These are phyloP conservation scores for Gadus chalcogrammus DNA, from an alignment of 2,113 vertebrate genomes.

Conservation along the genomic window DNA sequence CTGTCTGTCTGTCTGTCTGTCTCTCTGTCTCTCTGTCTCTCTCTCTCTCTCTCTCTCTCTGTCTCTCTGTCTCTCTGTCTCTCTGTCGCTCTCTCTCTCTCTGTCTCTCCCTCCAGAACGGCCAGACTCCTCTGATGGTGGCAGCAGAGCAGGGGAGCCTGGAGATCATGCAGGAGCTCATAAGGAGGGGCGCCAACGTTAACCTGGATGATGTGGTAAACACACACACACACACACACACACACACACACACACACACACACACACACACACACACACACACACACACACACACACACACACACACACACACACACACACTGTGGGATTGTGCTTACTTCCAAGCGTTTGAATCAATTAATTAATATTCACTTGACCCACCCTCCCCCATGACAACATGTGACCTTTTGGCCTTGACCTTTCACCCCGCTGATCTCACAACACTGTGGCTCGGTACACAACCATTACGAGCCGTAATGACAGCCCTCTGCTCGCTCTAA, in stretches of 20 bases:
- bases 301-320: constrained; percentile 18
- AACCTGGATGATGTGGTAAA: constrained; percentile 92
- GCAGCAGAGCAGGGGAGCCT: constrained; percentile 93
- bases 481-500: constrained; percentile 44
- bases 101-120: constrained; percentile 72
- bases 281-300: constrained; percentile 25
- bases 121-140: constrained; percentile 94
- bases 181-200: constrained; percentile 89
- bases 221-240: constrained; percentile 18
- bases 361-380: neutral
- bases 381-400: neutral
- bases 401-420: constrained; percentile 26
- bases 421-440: constrained; percentile 60
- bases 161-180: constrained; percentile 92
- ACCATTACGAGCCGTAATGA: constrained; percentile 61
- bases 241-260: constrained; percentile 10
- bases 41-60: constrained; percentile 2
- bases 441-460: constrained; percentile 32
- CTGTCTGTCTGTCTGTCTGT: no score
- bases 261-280: constrained; percentile 24
- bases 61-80: neutral
- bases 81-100: neutral
- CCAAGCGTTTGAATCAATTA: no score
- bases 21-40: neutral
- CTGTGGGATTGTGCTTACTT: no score